Conservation (phyloP, 23 tunicate genomes). For the Ciona savignyi region DNA sequence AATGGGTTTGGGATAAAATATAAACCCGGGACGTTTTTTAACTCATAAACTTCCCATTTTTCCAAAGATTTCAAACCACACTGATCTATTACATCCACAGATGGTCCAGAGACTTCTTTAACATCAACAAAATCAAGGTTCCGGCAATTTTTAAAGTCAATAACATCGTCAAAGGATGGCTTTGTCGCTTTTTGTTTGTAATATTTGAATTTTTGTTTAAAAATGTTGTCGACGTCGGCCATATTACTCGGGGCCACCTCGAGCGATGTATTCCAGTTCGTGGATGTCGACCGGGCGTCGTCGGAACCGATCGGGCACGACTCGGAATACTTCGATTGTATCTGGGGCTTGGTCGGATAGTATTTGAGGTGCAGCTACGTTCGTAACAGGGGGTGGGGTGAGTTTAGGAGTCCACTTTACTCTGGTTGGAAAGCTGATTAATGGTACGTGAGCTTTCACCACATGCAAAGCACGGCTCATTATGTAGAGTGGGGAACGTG, state of each 20-base stretch:
- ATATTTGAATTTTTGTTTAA: conserved; percentile 75
- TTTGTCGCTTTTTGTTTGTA: conserved; percentile 62
- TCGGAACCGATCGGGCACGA: conserved; percentile 77
- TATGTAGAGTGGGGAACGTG: conserved; percentile 12
- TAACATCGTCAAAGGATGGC: conserved; percentile 61
- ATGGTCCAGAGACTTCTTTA: not conserved
- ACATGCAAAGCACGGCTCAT: conserved; percentile 68
- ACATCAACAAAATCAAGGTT: not conserved
- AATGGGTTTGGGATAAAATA: conserved; percentile 60
- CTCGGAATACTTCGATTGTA: conserved; percentile 89
- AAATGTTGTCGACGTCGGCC: conserved; percentile 10
- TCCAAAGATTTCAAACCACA: conserved; percentile 19
- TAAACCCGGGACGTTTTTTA: conserved; percentile 57
- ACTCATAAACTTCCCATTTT: conserved; percentile 23
- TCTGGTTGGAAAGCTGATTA: conserved; percentile 79
- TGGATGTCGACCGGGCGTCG: conserved; percentile 60
- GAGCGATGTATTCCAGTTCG: conserved; percentile 78
- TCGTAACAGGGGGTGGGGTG: conserved; percentile 1
- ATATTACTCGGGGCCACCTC: conserved; percentile 84
- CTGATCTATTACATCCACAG: not conserved
- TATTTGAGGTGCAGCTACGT: not conserved
- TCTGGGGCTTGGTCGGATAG: conserved; percentile 17
- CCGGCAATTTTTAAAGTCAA: conserved; percentile 34
- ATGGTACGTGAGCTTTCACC: conserved; percentile 77
- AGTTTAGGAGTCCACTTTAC: conserved; percentile 85